Percentiles rank a stretch among this genome's conserved stretches.
These are phyloP conservation scores for Liodrosophila aerea DNA, from an alignment of 2,888 invertebrate species.

Conservation along the genomic window DNA sequence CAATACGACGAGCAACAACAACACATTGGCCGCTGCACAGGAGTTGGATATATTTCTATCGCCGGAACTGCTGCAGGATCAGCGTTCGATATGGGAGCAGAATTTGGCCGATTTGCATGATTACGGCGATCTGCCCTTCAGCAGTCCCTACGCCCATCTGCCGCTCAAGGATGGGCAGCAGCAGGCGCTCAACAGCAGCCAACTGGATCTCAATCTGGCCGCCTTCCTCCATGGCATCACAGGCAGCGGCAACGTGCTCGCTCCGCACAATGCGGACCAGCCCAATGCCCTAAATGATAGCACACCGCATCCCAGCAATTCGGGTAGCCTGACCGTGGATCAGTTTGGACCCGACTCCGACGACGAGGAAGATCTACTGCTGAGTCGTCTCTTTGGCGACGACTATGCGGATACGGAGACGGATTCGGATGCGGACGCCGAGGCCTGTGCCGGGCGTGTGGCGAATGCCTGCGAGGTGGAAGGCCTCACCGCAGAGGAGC, in stretches of 20 bases:
- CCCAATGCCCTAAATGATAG: slow-evolving; percentile 74
- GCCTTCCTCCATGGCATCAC: slow-evolving; percentile 66
- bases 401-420: slow-evolving; percentile 50
- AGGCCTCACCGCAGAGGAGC: slow-evolving; percentile 52
- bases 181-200: slow-evolving; percentile 69
- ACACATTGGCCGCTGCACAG: slow-evolving; percentile 30
- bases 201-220: slow-evolving; percentile 71
- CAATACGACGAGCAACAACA: slow-evolving; percentile 40
- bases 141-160: slow-evolving; percentile 74
- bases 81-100: slow-evolving; percentile 84
- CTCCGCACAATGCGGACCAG: slow-evolving; percentile 23
- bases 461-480: slow-evolving; percentile 65
- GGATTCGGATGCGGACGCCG: slow-evolving; percentile 5
- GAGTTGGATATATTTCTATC: slow-evolving; percentile 79
- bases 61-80: slow-evolving; percentile 79
- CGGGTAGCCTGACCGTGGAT: slow-evolving; percentile 61
- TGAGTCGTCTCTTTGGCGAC: slow-evolving; percentile 46
- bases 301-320: slow-evolving; percentile 71
- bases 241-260: slow-evolving; percentile 25
- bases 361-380: slow-evolving; percentile 43
- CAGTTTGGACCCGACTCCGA: slow-evolving; percentile 44
- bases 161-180: slow-evolving; percentile 82
- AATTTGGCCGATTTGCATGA: slow-evolving; percentile 85
- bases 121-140: slow-evolving; percentile 81
- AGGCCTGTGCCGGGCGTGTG: slow-evolving; percentile 17